Conservation (phyloP, 2,888 invertebrate genomes). For the Dynastes maya region DNA sequence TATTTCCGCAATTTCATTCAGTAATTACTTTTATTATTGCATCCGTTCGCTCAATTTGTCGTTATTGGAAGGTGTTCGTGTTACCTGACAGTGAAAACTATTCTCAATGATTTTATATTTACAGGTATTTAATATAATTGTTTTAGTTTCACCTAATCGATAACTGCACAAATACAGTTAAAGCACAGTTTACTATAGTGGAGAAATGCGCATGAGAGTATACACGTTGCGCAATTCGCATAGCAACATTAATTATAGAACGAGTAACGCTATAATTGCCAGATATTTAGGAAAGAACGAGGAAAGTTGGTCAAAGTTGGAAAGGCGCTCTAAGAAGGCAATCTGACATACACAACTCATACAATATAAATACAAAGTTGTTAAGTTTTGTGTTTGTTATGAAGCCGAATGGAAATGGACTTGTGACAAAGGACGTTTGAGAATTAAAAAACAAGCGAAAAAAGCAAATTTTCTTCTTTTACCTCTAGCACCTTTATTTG, state of each 20-base stretch:
- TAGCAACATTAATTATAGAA: neutral
- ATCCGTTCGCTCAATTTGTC: conserved; percentile 7
- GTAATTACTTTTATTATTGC: conserved; percentile 15
- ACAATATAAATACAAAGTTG: too few species aligned
- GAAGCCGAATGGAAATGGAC: too few species aligned
- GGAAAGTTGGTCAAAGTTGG: too few species aligned
- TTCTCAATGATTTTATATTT: conserved; percentile 17
- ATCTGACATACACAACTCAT: too few species aligned
- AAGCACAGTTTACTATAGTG: neutral
- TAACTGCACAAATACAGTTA: conserved; percentile 2
- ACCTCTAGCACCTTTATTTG: too few species aligned
- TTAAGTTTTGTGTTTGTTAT: too few species aligned
- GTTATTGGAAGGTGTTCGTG: conserved; percentile 10
- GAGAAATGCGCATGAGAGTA: neutral
- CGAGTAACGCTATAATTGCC: too few species aligned
- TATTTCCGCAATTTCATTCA: conserved; percentile 19
- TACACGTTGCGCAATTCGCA: neutral
- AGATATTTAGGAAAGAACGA: too few species aligned
- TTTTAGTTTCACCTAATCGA: conserved; percentile 10
- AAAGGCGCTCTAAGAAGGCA: too few species aligned
- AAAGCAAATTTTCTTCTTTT: too few species aligned
- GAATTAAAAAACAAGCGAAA: too few species aligned
- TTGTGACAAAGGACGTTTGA: too few species aligned
- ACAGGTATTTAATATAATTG: neutral
- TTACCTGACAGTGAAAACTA: conserved; percentile 9